Evolutionary conservation across 2,113 vertebrate species (phyloP).

Genomic region (Tachuris rubrigastra): DNA sequence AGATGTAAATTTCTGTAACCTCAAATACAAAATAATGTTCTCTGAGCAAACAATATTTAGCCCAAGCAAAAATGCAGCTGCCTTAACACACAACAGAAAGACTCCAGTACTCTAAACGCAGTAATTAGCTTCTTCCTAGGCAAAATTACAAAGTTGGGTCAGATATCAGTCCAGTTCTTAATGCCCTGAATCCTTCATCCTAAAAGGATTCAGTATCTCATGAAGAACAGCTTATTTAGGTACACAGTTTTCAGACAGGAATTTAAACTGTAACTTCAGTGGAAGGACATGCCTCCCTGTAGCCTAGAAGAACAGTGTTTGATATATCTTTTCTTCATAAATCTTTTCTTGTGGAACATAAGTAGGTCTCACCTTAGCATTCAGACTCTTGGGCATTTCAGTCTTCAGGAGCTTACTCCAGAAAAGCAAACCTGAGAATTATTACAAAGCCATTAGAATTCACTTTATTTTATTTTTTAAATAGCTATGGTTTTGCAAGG

Average conservation of each 20-base stretch:
- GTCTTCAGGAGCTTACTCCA: not conserved
- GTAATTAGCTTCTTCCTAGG: not conserved
- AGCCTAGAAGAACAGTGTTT: not conserved
- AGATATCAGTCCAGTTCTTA: not conserved
- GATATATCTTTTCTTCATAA: not conserved
- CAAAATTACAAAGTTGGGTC: not conserved
- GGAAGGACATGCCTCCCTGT: not conserved
- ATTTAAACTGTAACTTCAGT: not conserved
- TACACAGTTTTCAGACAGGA: not conserved
- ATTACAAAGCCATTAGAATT: not conserved
- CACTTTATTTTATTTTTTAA: not conserved
- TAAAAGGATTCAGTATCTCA: not conserved
- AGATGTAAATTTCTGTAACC: not conserved
- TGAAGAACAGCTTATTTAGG: not conserved
- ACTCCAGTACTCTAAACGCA: not conserved
- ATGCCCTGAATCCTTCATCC: not conserved
- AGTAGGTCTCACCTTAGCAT: not conserved
- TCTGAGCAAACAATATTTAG: not conserved
- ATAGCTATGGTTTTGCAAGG: not conserved
- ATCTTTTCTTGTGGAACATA: not conserved
- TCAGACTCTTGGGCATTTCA: not conserved
- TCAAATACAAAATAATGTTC: not conserved
- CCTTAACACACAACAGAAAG: not conserved
- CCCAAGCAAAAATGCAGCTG: not conserved
- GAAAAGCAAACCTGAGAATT: rapidly evolving